A percentile compares a stretch with the other conserved stretches of the same genome.
Evolutionary conservation across 2,113 vertebrate species (phyloP).

Genomic region (Colius striatus): DNA sequence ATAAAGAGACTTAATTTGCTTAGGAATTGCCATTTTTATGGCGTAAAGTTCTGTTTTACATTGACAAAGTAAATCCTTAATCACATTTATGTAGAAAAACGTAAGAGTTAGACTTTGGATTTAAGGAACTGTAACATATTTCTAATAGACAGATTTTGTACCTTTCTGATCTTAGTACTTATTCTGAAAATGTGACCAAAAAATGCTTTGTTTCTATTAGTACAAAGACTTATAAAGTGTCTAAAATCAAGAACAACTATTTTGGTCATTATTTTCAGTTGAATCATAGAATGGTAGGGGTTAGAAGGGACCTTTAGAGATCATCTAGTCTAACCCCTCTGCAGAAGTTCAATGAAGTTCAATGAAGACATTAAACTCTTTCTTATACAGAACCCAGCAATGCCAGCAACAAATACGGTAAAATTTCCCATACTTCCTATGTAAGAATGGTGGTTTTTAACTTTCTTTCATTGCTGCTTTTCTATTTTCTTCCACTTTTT

Average conservation of each 20-base stretch:
- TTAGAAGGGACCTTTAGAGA: too few species aligned
- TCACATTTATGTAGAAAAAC: not conserved
- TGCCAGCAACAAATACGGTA: not conserved
- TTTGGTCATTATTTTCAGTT: slow-evolving; percentile 22
- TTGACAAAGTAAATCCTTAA: not conserved
- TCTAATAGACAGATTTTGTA: not conserved
- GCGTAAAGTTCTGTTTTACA: not conserved
- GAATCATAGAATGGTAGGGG: not conserved
- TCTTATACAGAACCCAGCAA: not conserved
- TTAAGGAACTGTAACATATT: not conserved
- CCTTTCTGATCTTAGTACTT: not conserved
- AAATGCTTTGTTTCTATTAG: not conserved
- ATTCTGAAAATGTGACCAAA: not conserved
- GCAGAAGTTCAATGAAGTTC: too few species aligned
- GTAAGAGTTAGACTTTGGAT: not conserved
- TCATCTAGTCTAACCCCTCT: too few species aligned
- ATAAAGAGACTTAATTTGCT: not conserved
- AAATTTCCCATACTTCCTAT: not conserved
- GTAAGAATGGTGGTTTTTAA: slow-evolving; percentile 16
- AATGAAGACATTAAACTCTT: not conserved
- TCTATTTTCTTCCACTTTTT: not conserved
- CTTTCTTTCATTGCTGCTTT: not conserved
- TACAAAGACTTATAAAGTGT: not conserved
- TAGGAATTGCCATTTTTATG: not conserved
- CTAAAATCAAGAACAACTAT: not conserved